These are phyloP conservation scores for Corythaeola cristata DNA, from an alignment of 2,113 vertebrate species.

Conservation along the genomic window DNA sequence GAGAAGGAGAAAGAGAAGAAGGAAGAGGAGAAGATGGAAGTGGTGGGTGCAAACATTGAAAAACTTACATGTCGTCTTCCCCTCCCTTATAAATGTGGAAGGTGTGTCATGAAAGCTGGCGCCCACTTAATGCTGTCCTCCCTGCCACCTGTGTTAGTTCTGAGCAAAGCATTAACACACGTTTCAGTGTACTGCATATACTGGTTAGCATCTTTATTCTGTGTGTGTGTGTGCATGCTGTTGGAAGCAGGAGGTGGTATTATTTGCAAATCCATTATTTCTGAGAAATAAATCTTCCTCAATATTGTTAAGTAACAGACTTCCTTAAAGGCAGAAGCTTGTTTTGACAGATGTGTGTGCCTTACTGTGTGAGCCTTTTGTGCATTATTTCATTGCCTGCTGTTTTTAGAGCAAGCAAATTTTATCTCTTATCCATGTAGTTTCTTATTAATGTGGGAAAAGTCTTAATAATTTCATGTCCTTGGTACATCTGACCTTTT, in stretches of 20 bases:
- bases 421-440: not conserved
- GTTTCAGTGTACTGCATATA: not conserved
- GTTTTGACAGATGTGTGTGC: not conserved
- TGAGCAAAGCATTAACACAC: not conserved
- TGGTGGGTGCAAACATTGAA: constrained; percentile 79
- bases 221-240: not conserved
- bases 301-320: not conserved
- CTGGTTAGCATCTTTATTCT: not conserved
- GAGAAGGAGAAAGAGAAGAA: constrained; percentile 93
- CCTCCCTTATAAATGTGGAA: not conserved
- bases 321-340: constrained; percentile 5
- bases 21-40: constrained; percentile 97
- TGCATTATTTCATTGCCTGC: not conserved
- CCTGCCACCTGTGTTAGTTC: not conserved
- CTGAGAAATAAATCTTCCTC: not conserved
- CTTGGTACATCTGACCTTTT: not conserved
- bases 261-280: not conserved
- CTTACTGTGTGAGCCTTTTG: not conserved
- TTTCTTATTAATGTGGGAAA: not conserved
- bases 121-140: not conserved
- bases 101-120: not conserved
- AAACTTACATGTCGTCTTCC: not conserved
- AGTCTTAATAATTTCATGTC: not conserved
- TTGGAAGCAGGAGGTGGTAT: not conserved
- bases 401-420: not conserved